Conservation (phyloP, 2,113 vertebrate species). For the Chamaea fasciata region DNA sequence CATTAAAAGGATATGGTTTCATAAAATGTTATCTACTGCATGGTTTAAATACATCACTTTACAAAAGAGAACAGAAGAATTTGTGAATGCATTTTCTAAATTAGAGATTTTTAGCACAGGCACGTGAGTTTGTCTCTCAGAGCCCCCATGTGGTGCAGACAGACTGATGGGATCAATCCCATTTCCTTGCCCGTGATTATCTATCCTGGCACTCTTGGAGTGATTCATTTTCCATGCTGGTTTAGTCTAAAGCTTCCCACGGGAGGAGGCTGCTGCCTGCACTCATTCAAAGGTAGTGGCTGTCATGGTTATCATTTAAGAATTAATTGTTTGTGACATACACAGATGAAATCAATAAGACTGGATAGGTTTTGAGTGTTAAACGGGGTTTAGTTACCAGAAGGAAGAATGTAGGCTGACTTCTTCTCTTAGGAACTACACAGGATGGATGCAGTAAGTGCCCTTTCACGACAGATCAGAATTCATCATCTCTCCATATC, state of each 20-base stretch:
- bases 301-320: background rate
- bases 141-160: background rate
- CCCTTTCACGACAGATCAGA: background rate
- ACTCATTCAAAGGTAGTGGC: background rate
- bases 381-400: background rate
- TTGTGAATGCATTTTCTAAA: background rate
- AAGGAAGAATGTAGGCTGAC: background rate
- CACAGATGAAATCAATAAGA: background rate
- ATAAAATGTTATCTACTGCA: background rate
- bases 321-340: constrained; percentile 26
- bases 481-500: background rate
- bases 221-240: background rate
- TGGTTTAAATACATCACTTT: background rate
- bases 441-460: background rate
- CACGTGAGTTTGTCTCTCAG: background rate
- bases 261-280: background rate
- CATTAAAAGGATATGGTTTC: background rate
- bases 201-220: background rate
- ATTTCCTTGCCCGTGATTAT: background rate
- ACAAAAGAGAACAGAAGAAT: background rate
- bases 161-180: background rate
- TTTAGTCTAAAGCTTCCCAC: background rate
- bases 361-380: background rate
- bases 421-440: background rate
- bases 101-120: background rate